These are phyloP conservation scores for Pristionchus entomophagus DNA, from an alignment of 2,888 invertebrate genomes.

Conservation along the genomic window DNA sequence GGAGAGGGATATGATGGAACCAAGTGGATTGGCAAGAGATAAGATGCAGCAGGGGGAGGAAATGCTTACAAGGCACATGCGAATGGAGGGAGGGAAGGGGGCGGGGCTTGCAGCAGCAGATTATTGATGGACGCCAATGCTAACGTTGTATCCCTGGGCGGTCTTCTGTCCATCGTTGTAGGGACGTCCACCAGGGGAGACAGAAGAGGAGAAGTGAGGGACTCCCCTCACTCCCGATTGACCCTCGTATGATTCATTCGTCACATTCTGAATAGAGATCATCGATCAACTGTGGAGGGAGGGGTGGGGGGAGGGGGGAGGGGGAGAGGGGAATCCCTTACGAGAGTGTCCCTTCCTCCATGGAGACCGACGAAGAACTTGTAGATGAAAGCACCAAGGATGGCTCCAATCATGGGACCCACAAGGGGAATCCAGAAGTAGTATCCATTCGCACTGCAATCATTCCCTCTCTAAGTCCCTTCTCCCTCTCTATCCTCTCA, in stretches of 20 bases:
- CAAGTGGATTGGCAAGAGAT: background rate
- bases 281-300: background rate
- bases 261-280: conserved; percentile 3
- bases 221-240: background rate
- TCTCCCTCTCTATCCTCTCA: conserved; percentile 28
- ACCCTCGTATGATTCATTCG: conserved; percentile 30
- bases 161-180: conserved; percentile 32
- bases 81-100: background rate
- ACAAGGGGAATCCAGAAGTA: conserved; percentile 80
- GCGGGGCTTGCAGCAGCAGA: conserved; percentile 26
- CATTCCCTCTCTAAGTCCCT: background rate
- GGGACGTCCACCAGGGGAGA: background rate
- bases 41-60: conserved; percentile 25
- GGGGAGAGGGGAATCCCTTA: conserved; percentile 45
- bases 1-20: conserved; percentile 1
- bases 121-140: conserved; percentile 49
- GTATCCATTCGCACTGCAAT: conserved; percentile 76
- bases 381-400: conserved; percentile 79
- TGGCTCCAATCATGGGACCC: conserved; percentile 80
- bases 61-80: conserved; percentile 48
- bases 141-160: conserved; percentile 48
- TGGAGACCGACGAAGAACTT: conserved; percentile 79
- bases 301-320: too few relatives aligned
- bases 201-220: conserved; percentile 20
- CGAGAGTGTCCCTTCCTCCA: conserved; percentile 76